These are phyloP conservation scores for Drosophila suzukii DNA, from an alignment of 1,140 invertebrate genomes.

Conservation along the genomic window DNA sequence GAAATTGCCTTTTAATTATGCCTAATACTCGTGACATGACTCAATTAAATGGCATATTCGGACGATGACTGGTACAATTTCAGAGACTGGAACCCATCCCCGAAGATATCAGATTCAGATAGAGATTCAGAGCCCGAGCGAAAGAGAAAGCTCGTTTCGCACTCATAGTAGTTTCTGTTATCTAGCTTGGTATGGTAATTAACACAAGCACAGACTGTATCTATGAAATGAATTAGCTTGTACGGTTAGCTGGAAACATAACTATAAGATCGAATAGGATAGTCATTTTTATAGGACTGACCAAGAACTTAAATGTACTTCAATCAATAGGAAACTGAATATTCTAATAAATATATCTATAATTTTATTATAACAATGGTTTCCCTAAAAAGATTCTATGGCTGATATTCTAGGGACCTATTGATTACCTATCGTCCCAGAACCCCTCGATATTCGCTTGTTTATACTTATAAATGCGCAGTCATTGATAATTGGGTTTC, in stretches of 20 bases:
- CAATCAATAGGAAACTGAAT: too few relatives aligned
- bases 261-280: conserved; percentile 9
- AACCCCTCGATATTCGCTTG: not conserved
- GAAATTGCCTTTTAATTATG: conserved; percentile 70
- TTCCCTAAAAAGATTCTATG: not conserved
- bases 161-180: conserved; percentile 39
- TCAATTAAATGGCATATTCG: conserved; percentile 57
- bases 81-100: not conserved
- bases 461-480: conserved; percentile 24
- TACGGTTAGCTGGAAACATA: conserved; percentile 7
- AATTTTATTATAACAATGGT: not conserved
- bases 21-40: conserved; percentile 64
- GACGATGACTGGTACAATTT: conserved; percentile 28
- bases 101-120: conserved; percentile 15
- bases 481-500: conserved; percentile 37
- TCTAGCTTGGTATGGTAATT: conserved; percentile 37
- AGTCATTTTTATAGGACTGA: not conserved
- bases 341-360: not conserved
- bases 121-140: conserved; percentile 1
- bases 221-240: conserved; percentile 9
- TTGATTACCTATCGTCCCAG: not conserved
- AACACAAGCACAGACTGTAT: conserved; percentile 18
- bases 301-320: too few relatives aligned
- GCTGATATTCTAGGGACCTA: not conserved
- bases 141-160: conserved; percentile 33